Conservation (phyloP, 1,140 invertebrate genomes). For the Achatina immaculata region DNA sequence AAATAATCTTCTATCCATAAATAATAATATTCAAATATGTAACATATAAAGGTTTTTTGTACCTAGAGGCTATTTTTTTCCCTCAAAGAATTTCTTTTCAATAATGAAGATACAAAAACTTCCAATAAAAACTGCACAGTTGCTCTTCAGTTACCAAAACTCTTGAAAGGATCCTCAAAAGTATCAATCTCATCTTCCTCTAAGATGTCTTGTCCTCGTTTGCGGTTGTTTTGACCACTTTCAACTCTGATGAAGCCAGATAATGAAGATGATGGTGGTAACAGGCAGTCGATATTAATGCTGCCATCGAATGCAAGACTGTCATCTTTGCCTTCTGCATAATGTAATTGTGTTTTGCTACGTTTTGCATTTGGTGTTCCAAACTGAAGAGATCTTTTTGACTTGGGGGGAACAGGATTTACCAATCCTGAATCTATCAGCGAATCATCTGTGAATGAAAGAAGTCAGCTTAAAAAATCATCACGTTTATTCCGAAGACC, state of each 20-base stretch:
- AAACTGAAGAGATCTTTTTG: constrained; percentile 35
- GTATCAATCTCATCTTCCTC: constrained; percentile 8
- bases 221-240: not conserved
- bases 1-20: too few species aligned
- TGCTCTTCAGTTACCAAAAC: not conserved
- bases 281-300: not conserved
- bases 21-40: too few species aligned
- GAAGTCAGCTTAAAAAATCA: not conserved
- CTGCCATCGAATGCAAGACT: not conserved
- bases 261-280: not conserved
- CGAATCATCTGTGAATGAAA: not conserved
- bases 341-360: not conserved
- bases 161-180: not conserved
- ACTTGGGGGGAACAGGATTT: constrained; percentile 21
- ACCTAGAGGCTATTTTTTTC: too few species aligned
- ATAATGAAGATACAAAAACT: not conserved
- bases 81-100: too few species aligned
- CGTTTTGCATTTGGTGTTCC: constrained; percentile 16
- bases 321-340: not conserved
- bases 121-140: not conserved
- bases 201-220: not conserved
- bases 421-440: not conserved
- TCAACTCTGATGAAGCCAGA: not conserved
- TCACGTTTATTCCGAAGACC: not conserved
- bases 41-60: too few species aligned